Conservation (phyloP, 2,113 vertebrate species). For the Porphyrio hochstetteri region DNA sequence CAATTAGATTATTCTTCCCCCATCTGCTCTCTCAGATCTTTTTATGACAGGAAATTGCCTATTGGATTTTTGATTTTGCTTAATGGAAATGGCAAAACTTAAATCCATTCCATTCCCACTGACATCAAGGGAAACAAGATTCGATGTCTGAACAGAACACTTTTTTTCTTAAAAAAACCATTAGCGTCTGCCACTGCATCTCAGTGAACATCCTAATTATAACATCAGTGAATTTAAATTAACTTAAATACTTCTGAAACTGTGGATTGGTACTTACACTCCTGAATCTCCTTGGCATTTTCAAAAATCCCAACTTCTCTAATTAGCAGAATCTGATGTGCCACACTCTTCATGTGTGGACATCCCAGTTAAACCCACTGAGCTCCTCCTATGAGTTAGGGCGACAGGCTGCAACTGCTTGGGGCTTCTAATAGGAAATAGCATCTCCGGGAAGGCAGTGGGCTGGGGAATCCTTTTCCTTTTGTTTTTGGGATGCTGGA, state of each 20-base stretch:
- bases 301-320: background rate
- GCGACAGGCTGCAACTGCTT: background rate
- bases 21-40: conserved; percentile 47
- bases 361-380: background rate
- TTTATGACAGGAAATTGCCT: conserved; percentile 57
- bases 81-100: conserved; percentile 47
- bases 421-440: background rate
- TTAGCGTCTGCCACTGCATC: background rate
- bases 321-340: background rate
- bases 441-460: conserved; percentile 45
- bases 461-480: conserved; percentile 67
- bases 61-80: conserved; percentile 55
- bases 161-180: background rate
- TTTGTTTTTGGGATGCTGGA: conserved; percentile 58
- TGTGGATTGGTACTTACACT: background rate
- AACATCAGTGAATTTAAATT: conserved; percentile 9
- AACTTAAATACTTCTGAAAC: background rate
- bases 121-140: background rate
- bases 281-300: background rate
- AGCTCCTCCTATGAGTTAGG: background rate
- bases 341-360: background rate
- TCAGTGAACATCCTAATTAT: background rate
- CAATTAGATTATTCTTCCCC: conserved; percentile 56
- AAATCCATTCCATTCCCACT: conserved; percentile 19
- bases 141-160: background rate